Base-by-base conservation (phyloP, 2,888 invertebrate genomes). In the Drosophila buzzatii region DNA sequence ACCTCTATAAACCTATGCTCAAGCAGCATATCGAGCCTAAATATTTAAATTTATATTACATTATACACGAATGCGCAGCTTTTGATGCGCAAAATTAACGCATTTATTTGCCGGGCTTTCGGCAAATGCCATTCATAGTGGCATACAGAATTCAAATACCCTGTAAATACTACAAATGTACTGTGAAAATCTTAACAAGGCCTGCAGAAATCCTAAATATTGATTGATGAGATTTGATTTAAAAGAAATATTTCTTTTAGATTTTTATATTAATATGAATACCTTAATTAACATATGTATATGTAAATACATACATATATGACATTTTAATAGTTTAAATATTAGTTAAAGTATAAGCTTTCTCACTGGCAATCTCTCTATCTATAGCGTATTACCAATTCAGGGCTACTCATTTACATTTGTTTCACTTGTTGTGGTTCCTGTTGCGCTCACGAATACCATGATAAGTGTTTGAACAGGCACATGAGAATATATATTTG, bases 51-150 rank as follows among this genome's bases (percentile, higher is more conserved):
- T 73, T 80, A 69, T 79, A 70, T 73, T 76, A 57, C 70, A 74
- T 85, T 53, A 75, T 74, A 75, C 85, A 83, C 87, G 87, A 87
- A 77, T 80, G 83, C 82, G 57, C 69, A 75, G 63, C 73, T 74
- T 75, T 82, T 76, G 87, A 85, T 77, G 87, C 82, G 87, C 55
- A 79, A 85, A 87, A 89, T 85, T 82, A 82, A 76, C 76, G 82
- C 70, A 79, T 78, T 81, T 82, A 77, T 81, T 66, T 42, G 65
- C 51, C 44, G 47, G 33, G 52, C 58, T 44, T 51, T 39, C 16
- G 39, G n/a, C n/a, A 70, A 79, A 69, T 58, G 47, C 41, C 39
- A 27, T 55, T 37, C 41, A 39, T 57, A 5, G 16, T 3, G 10
- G 18, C 3, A 27, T 20, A 9, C 6, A 16, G 9, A 33, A 18